Evolutionary conservation across 2,113 vertebrate genomes (phyloP).

Genomic region (Daphoenositta chrysoptera): DNA sequence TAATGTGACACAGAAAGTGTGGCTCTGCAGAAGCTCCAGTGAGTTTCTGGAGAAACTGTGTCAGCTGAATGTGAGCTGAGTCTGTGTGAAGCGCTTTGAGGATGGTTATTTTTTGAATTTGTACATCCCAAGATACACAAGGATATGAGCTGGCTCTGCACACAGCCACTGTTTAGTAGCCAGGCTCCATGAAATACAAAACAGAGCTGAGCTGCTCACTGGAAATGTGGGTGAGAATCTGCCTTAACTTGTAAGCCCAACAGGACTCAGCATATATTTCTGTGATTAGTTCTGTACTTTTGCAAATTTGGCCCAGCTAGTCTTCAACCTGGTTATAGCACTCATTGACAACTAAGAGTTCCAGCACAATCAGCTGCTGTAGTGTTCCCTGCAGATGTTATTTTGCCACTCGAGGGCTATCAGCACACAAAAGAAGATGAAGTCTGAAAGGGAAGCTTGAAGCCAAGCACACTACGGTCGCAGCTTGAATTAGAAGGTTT

Average conservation of each 20-base stretch:
- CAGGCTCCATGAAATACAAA: neutral
- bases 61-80: neutral
- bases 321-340: neutral
- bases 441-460: neutral
- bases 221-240: neutral
- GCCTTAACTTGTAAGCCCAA: neutral
- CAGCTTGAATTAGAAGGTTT: neutral
- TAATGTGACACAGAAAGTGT: neutral
- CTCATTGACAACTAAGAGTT: neutral
- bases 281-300: neutral
- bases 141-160: neutral
- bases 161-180: neutral
- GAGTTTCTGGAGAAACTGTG: no score
- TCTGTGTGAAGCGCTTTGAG: neutral
- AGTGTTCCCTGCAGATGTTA: neutral
- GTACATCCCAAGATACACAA: neutral
- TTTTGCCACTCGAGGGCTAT: neutral
- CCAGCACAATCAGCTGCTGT: neutral
- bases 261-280: neutral
- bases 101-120: neutral
- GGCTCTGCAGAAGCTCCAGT: neutral
- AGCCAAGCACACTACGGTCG: neutral
- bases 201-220: neutral
- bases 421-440: neutral
- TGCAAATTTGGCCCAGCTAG: neutral